Evolutionary conservation across 2,888 invertebrate genomes (phyloP).

Genomic region (Pomacea canaliculata): DNA sequence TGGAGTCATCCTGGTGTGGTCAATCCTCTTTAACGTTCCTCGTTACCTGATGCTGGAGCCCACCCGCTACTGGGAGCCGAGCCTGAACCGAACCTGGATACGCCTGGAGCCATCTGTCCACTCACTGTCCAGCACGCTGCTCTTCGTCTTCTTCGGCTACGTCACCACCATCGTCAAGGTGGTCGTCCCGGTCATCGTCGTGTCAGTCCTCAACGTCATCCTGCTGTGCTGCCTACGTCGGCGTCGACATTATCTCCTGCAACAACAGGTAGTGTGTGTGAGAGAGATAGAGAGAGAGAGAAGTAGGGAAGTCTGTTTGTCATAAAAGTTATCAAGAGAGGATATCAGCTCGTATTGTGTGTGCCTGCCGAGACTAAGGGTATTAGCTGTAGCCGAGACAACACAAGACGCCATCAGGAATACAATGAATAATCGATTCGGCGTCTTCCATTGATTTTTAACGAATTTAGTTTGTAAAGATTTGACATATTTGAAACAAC

Average conservation of each 20-base stretch:
- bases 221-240: constrained; percentile 28
- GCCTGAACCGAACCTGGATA: constrained; percentile 26
- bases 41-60: constrained; percentile 28
- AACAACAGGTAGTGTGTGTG: constrained; percentile 15
- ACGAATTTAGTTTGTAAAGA: too few relatives aligned
- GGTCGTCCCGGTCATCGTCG: constrained; percentile 21
- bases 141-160: constrained; percentile 29
- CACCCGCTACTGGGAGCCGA: constrained; percentile 23
- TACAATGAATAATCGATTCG: too few relatives aligned
- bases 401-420: too few relatives aligned
- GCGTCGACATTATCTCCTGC: constrained; percentile 20
- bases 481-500: too few relatives aligned
- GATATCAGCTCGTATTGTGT: too few relatives aligned
- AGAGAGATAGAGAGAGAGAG: too few relatives aligned
- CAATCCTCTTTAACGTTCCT: constrained; percentile 31
- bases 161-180: constrained; percentile 31
- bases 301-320: too few relatives aligned
- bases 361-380: too few relatives aligned
- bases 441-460: too few relatives aligned
- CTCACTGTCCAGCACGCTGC: constrained; percentile 17
- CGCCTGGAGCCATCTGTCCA: constrained; percentile 27
- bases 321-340: too few relatives aligned
- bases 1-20: constrained; percentile 27
- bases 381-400: too few relatives aligned
- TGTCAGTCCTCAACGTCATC: constrained; percentile 29